Evolutionary conservation across 2,888 invertebrate species (phyloP).

Genomic region (Macrophya annulata): DNA sequence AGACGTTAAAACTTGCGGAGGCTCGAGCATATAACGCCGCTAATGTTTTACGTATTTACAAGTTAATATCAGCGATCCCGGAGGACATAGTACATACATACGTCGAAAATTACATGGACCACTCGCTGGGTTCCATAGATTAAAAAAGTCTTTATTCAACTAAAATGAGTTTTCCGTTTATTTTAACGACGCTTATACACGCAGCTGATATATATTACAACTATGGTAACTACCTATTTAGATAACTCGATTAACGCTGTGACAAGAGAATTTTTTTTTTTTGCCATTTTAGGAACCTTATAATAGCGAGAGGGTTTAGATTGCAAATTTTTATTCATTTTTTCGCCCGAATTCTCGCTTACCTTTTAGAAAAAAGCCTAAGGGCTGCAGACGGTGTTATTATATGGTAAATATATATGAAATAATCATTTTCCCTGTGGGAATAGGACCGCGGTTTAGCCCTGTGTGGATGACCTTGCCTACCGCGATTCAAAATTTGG

Average conservation of each 20-base stretch:
- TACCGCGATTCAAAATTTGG: not conserved
- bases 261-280: not conserved
- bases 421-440: not conserved
- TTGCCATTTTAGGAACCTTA: not conserved
- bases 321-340: slow-evolving; percentile 11
- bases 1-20: slow-evolving; percentile 16
- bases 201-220: not conserved
- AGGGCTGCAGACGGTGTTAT: slow-evolving; percentile 70
- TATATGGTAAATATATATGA: slow-evolving; percentile 65
- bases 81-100: not conserved
- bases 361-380: not conserved
- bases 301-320: not conserved
- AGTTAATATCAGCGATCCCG: slow-evolving; percentile 40
- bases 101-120: slow-evolving; percentile 52
- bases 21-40: not conserved
- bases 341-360: not conserved
- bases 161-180: not conserved
- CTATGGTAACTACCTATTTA: not conserved
- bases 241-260: not conserved
- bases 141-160: slow-evolving; percentile 23
- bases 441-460: not conserved
- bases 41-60: slow-evolving; percentile 53
- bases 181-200: not conserved
- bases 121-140: slow-evolving; percentile 54
- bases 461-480: not conserved